These are phyloP conservation scores for Pteromalus puparum DNA, from an alignment of 1,140 invertebrate genomes.

Conservation along the genomic window DNA sequence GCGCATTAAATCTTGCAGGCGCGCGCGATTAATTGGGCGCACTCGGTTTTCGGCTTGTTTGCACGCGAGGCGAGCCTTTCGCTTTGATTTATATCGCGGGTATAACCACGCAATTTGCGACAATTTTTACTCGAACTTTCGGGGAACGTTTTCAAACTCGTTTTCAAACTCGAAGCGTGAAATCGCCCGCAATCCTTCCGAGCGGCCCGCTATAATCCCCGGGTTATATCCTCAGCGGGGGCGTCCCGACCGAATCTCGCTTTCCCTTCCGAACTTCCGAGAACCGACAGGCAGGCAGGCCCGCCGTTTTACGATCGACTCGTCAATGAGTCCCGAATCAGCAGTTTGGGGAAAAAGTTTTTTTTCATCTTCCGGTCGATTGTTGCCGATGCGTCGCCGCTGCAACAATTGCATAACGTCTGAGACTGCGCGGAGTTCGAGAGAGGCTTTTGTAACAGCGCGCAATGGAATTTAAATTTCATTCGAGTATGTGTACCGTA, in stretches of 20 bases:
- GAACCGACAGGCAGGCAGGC: conserved; percentile 11
- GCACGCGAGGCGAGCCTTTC: too few relatives aligned
- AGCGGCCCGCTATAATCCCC: conserved; percentile 36
- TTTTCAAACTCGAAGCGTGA: conserved; percentile 16
- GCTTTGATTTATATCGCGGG: background rate
- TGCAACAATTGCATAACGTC: background rate
- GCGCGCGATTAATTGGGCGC: conserved; percentile 40
- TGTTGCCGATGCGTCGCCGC: background rate
- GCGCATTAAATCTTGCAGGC: conserved; percentile 36
- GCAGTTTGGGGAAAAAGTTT: background rate
- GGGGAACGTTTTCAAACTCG: too few relatives aligned
- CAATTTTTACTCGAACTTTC: background rate
- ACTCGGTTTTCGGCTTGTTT: conserved; percentile 15
- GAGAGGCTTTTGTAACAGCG: background rate
- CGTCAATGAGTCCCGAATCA: conserved; percentile 58
- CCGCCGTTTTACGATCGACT: conserved; percentile 62
- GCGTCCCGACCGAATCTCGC: conserved; percentile 53
- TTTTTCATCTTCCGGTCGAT: conserved; percentile 39
- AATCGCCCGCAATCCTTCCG: conserved; percentile 54
- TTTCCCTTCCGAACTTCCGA: conserved; percentile 58
- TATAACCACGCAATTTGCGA: background rate
- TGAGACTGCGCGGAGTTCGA: background rate
- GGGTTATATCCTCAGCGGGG: conserved; percentile 38
- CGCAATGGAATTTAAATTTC: background rate
- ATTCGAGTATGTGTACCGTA: too few relatives aligned